Base-by-base conservation (phyloP, 2,888 invertebrate genomes). In the Exocentrus adspersus region DNA sequence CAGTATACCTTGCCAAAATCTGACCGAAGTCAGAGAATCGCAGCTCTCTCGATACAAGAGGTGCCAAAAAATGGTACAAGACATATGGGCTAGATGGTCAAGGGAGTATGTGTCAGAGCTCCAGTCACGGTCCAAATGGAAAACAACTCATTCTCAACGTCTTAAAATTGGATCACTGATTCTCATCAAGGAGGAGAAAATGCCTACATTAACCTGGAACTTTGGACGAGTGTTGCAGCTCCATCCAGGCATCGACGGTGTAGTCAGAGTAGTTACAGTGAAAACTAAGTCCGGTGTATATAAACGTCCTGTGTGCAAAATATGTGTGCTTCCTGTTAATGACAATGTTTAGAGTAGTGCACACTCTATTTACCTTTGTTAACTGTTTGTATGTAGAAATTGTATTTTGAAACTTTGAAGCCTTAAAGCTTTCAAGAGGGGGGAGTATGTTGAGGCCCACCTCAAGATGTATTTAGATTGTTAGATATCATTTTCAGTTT, bases 381-480 rank as follows among this genome's bases (percentile, higher is more conserved):
- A n/a, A n/a, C n/a, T n/a, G n/a, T n/a, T n/a, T n/a, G n/a, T n/a
- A n/a, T n/a, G n/a, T n/a, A n/a, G n/a, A n/a, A n/a, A n/a, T n/a
- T n/a, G n/a, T n/a, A n/a, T n/a, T n/a, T n/a, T n/a, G n/a, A n/a
- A n/a, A n/a, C n/a, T n/a, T n/a, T n/a, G n/a, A 60, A 60, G 53
- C 21, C 53, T 12, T 30, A 37, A 12, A 12, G 41, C 20, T 52
- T 60, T 60, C 30, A 41, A 60, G 30, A 21, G 46, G 53, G 45
- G 60, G 45, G 48, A 46, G 45, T 50, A 30, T 21, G 30, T 30
- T 30, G 7, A n/a, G n/a, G n/a, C n/a, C n/a, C n/a, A n/a, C n/a
- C n/a, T n/a, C n/a, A n/a, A n/a, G n/a, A n/a, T n/a, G n/a, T n/a
- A n/a, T n/a, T n/a, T n/a, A n/a, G n/a, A n/a, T n/a, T n/a, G n/a